Evolutionary conservation across 37 sponge, comb jelly and placozoan species (phyloP), one percentile per base, ranked within the genome.

Genomic region (Aphrocallistes beatrix): DNA sequence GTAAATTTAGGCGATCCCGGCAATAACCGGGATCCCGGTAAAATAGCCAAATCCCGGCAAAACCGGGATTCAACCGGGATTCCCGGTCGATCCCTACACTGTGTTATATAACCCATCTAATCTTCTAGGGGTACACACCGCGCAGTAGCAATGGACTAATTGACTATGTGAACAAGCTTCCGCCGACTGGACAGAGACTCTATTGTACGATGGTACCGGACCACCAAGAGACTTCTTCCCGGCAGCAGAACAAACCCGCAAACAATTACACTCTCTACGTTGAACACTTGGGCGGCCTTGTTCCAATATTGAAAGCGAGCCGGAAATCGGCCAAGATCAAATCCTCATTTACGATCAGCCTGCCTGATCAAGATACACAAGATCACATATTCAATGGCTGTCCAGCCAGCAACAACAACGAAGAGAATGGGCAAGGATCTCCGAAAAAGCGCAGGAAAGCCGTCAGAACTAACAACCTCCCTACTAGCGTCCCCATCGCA

Each of bases 251-350:
- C 40, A 87, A 90, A 39, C 94, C 91, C 40, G 90, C 90, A 0
- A 82, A 85, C 51, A 88, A 88, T 0, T 95, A 91, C 90, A 95
- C 95, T 0, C 90, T 95, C 38, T 95, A 92, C 82, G 92, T 95
- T 34, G 95, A 95, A 39, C 92, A 95, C 83, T 75, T 95, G 23
- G 95, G 95, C 36, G 89, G 90, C 0, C 90, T 95, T 37, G 50
- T 90, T 3, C 95, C 95, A 23, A 85, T 95, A 37, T 84, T 95
- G 39, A 90, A 88, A 38, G 95, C 91, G 19, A 87, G 81, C 13
- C 89, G 90, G 37, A 82, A 90, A 28, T 90, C 83, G 51, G 87
- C 50, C 23, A 94, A 94, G 47, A 90, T 94, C 9, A 30, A 90
- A 39, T 92, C 90, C 83, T 86, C 90, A 82, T 94, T 94, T 47